Conservation (phyloP, 92 coral and sea anemone species). For the Ricordea florida region DNA sequence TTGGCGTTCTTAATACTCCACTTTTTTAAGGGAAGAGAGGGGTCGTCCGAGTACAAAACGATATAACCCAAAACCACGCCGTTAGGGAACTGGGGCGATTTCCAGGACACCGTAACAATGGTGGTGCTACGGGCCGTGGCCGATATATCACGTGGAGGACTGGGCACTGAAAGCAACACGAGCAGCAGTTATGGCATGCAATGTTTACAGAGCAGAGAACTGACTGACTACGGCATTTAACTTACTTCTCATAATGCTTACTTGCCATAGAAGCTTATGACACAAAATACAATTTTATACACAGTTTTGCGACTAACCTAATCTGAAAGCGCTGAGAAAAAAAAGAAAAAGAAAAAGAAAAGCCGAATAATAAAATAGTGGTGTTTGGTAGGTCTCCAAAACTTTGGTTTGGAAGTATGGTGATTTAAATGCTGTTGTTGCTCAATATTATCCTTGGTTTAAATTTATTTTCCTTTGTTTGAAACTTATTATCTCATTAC, state of each 20-base stretch:
- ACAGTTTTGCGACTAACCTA: too few species aligned
- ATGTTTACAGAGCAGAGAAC: not conserved
- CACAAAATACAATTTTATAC: too few species aligned
- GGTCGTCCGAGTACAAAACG: slow-evolving; percentile 61
- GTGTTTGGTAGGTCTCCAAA: too few species aligned
- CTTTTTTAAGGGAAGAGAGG: slow-evolving; percentile 37
- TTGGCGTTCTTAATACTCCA: slow-evolving; percentile 63
- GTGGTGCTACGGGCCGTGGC: slow-evolving; percentile 68
- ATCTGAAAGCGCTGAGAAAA: too few species aligned
- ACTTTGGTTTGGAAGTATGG: too few species aligned
- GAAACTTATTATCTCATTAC: too few species aligned
- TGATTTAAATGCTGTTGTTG: too few species aligned
- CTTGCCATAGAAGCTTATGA: not conserved
- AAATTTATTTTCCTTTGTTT: too few species aligned
- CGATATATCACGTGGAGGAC: slow-evolving; percentile 67
- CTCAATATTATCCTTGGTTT: too few species aligned
- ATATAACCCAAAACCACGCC: slow-evolving; percentile 78
- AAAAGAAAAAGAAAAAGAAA: too few species aligned
- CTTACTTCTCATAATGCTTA: not conserved
- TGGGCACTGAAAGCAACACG: slow-evolving; percentile 72
- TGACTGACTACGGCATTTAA: not conserved
- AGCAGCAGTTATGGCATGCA: slow-evolving; percentile 46
- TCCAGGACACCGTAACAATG: slow-evolving; percentile 69
- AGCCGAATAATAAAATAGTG: too few species aligned
- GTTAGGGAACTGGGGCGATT: slow-evolving; percentile 75